Evolutionary conservation across 2,797 vertebrate species (phyloP).

Genomic region (Fundulus diaphanus): DNA sequence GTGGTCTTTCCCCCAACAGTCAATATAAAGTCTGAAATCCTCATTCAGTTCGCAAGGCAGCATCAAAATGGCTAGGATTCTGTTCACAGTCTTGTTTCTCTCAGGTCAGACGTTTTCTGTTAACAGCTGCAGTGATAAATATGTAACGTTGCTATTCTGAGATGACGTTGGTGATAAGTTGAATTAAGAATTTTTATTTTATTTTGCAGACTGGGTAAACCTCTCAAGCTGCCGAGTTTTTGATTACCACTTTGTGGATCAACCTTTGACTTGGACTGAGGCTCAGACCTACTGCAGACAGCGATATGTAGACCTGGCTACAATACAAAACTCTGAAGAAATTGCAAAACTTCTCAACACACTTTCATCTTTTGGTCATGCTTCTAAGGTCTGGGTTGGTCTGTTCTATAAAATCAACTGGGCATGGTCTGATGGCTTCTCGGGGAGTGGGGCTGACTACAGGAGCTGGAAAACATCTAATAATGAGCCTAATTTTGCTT

Average conservation of each 20-base stretch:
- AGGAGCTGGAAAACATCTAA: neutral
- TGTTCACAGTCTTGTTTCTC: no score
- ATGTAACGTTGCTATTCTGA: no score
- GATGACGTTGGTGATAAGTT: no score
- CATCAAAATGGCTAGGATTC: no score
- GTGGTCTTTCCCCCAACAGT: no score
- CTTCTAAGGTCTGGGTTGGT: neutral
- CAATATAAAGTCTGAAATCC: no score
- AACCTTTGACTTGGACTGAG: neutral
- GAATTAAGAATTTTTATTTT: neutral
- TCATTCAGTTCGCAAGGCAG: no score
- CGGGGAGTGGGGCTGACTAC: neutral
- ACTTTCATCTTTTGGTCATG: neutral
- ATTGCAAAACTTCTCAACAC: neutral
- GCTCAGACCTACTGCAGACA: conserved; percentile 7
- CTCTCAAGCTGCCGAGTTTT: neutral
- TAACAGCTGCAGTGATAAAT: no score
- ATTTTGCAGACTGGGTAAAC: neutral
- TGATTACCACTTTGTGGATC: neutral
- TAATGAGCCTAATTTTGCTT: neutral
- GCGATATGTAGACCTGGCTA: neutral
- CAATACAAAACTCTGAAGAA: neutral
- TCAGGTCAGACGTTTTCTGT: no score
- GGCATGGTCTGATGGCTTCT: neutral
- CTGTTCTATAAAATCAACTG: neutral